A percentile compares a stretch with the other conserved stretches of the same genome.
phyloP scores from a whole-genome alignment of 1,140 invertebrate species.

The Medauroidea extradentata region DNA sequence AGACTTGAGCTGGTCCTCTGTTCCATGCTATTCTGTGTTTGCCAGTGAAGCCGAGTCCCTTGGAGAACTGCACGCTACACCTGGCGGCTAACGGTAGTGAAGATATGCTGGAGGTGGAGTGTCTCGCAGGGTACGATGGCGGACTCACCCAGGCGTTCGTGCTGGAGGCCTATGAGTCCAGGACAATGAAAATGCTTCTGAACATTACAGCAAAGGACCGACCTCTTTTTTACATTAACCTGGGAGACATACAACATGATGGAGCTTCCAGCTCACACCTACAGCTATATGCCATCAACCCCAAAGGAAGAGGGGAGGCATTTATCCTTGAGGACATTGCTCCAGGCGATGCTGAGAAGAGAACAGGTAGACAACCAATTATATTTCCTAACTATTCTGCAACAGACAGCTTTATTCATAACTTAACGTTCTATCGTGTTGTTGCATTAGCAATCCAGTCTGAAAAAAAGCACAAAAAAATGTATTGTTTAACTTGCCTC shows the following conservation, averaged over 20 bases:
- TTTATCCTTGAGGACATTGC: not conserved
- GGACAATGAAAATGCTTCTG: conserved; percentile 22
- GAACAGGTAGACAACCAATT: too few relatives aligned
- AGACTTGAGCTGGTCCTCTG: too few relatives aligned
- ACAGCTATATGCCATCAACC: conserved; percentile 4
- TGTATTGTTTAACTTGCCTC: too few relatives aligned
- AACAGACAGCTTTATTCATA: too few relatives aligned
- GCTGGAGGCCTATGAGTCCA: conserved; percentile 38
- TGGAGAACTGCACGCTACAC: conserved; percentile 17
- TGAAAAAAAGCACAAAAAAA: too few relatives aligned
- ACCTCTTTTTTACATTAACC: conserved; percentile 5
- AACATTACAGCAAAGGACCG: conserved; percentile 16
- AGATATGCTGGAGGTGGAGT: conserved; percentile 30
- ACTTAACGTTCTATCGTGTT: too few relatives aligned
- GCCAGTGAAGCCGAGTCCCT: conserved; percentile 14
- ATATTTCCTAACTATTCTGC: too few relatives aligned
- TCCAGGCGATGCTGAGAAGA: not conserved
- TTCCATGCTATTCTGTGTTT: not conserved
- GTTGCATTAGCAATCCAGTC: too few relatives aligned
- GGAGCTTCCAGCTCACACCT: not conserved
- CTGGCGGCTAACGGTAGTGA: conserved; percentile 12
- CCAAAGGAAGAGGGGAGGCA: not conserved
- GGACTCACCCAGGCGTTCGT: conserved; percentile 40
- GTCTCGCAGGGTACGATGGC: conserved; percentile 39
- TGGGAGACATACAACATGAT: not conserved